Evolutionary conservation across 2,113 vertebrate genomes (phyloP).

Genomic region (Protobothrops mucrosquamatus): DNA sequence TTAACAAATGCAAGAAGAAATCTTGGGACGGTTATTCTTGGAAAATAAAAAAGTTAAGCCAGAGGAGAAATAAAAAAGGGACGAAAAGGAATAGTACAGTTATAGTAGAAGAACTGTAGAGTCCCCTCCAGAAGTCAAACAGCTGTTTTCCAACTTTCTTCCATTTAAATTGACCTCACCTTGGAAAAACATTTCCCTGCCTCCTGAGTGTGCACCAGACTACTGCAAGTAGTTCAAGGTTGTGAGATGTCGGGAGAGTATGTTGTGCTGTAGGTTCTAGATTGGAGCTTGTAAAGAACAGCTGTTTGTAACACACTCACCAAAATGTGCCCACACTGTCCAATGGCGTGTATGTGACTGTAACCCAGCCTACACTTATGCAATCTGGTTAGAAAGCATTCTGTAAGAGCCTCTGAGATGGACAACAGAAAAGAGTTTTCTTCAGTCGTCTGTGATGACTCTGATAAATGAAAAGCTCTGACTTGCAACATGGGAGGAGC

Average conservation of each 20-base stretch:
- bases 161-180: not conserved
- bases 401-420: no score
- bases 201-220: not conserved
- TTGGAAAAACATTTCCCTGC: not conserved
- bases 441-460: no score
- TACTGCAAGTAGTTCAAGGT: not conserved
- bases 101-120: not conserved
- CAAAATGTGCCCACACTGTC: not conserved
- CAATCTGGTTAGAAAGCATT: no score
- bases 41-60: not conserved
- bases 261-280: not conserved
- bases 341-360: not conserved
- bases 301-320: not conserved
- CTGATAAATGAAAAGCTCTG: no score
- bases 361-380: no score
- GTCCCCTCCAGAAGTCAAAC: not conserved
- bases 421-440: no score
- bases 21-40: not conserved
- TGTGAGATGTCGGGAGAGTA: not conserved
- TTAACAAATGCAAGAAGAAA: not conserved
- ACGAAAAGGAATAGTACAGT: not conserved
- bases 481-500: no score
- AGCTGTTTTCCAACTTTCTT: not conserved
- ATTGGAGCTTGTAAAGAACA: not conserved
- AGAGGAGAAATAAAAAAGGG: not conserved